Evolutionary conservation across 2,797 vertebrate genomes (phyloP), one percentile per base, ranked within the genome.

Genomic region (Balearica regulorum): DNA sequence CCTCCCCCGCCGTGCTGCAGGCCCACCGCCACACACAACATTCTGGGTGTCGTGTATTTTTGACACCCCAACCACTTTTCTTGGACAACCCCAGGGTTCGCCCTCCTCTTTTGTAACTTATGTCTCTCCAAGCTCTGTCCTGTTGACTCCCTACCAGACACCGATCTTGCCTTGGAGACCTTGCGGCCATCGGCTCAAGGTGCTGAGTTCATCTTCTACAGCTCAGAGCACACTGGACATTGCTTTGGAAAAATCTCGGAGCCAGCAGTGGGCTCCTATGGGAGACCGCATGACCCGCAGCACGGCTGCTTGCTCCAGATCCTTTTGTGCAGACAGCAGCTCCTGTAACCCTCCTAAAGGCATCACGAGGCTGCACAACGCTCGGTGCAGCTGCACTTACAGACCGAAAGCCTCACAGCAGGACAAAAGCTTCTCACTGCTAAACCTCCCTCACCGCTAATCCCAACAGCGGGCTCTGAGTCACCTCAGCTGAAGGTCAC

Each of bases 401-500:
- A 54, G 71, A 71, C 86, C 57, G 0, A 85, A 89, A 93, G 88
- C 86, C 89, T 95, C 96, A 41, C 95, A 97, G 95, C 78, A 2
- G 90, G 93, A 95, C 37, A 48, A 94, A 94, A 93, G 81, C 94
- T 80, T 68, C 91, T 94, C 41, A 22, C 80, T 71, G 81, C 81
- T 96, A 90, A 95, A 70, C 86, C 81, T 90, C 78, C 64, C 75
- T 92, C 71, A 11, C 81, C 1, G 29, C 81, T 96, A 97, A 96
- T 96, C 92, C 92, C 13, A 4, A 41, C 1, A 0, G 94, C 89
- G 53, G 78, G 90, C 89, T 81, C 90, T 70, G 64, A 94, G 83
- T 93, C 90, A 96, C 93, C 81, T 93, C 81, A 73, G 83, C 75
- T 57, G 44, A 89, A 94, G 94, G 94, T 95, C 94, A 97, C 37